Base-by-base conservation (phyloP, 1,140 invertebrate genomes). In the Caenorhabditis inopinata region DNA sequence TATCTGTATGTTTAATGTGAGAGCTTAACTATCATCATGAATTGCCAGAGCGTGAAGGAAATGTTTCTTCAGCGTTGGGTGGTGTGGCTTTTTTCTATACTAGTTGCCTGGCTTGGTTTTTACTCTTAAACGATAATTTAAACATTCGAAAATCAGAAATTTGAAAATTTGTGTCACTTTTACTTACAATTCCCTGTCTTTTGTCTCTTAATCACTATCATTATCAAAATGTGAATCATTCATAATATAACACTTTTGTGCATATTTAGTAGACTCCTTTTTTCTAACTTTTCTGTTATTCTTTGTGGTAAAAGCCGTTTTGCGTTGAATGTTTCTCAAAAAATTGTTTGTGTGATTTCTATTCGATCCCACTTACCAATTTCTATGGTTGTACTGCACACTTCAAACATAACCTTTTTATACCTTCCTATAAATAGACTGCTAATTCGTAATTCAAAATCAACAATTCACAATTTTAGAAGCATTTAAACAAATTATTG, bases 181-280 rank as follows among this genome's bases (percentile, higher is more conserved):
- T 68, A 68, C 58, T 38, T 68, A 68, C 7, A 35, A 38, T 21
- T 68, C 32, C 32, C 58, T 1, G 58, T 68, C 58, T 38, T 12
- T 38, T 12, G 11, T 38, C n/a, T 21, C 14, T 27, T 12, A 11
- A 5, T 68, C 58, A 68, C 58, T 68, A 68, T 68, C 58, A 68
- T 68, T 32, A 38, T 38, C 58, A 32, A 68, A 68, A 29, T 68
- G 58, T 68, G 58, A 68, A 68, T 38, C 58, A 32, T 29, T 68
- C 58, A 68, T 68, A 68, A 68, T 68, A 68, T 68, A 38, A 38
- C 58, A 38, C 58, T 32, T 68, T 68, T 18, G 11, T 21, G 25
- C 58, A 21, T 27, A 68, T 42, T 32, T 16, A 16, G 32, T 42
- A 42, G 25, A 42, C n/a, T 32, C 12, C 27, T 58, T 32, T 14